Conservation (phyloP, 2,888 invertebrate species). For the Vandiemenella viatica region DNA sequence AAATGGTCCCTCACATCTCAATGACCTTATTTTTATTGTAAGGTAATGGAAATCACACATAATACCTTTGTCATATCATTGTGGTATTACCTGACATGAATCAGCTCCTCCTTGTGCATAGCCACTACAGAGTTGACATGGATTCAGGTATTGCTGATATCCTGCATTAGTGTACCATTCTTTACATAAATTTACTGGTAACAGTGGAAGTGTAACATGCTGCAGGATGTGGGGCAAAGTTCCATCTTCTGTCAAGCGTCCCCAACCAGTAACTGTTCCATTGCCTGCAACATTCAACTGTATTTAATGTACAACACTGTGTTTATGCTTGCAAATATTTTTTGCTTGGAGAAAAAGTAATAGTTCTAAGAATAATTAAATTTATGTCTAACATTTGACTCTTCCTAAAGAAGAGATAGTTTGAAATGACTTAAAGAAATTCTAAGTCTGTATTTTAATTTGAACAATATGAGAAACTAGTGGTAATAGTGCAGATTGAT, state of each 20-base stretch:
- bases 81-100: conserved; percentile 21
- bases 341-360: too few relatives aligned
- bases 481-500: too few relatives aligned
- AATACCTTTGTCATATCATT: background rate
- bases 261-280: conserved; percentile 21
- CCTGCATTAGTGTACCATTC: conserved; percentile 18
- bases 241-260: conserved; percentile 20
- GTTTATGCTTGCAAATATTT: too few relatives aligned
- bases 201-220: conserved; percentile 20
- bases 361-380: too few relatives aligned
- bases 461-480: too few relatives aligned
- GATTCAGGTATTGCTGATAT: conserved; percentile 18
- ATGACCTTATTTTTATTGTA: too few relatives aligned
- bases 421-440: too few relatives aligned
- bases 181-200: conserved; percentile 18
- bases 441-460: too few relatives aligned
- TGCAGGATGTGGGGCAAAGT: conserved; percentile 21
- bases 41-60: background rate
- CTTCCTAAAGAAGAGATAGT: too few relatives aligned
- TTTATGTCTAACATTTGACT: too few relatives aligned
- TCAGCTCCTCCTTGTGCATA: conserved; percentile 19
- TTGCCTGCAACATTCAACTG: background rate
- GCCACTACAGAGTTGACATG: conserved; percentile 22
- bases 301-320: too few relatives aligned
- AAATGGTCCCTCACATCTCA: too few relatives aligned